These are phyloP conservation scores for Rhineura floridana DNA, from an alignment of 2,113 vertebrate genomes.

Conservation along the genomic window DNA sequence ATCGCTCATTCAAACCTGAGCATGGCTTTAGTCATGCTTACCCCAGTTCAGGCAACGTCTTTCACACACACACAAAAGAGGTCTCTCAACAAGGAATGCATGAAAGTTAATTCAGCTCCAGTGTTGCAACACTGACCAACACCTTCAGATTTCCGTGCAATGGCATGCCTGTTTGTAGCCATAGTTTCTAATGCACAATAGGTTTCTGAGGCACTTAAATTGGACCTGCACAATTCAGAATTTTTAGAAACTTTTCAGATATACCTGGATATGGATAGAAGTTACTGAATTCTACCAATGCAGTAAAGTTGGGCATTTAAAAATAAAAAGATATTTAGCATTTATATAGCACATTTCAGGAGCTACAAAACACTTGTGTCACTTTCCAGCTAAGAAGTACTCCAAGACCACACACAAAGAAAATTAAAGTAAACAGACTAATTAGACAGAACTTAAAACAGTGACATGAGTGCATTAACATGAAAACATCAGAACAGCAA, in stretches of 20 bases:
- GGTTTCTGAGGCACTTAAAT: neutral
- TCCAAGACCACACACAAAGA: neutral
- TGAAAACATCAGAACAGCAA: neutral
- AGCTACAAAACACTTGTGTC: neutral
- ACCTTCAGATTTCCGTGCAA: neutral
- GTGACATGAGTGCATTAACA: neutral
- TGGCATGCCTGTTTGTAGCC: neutral
- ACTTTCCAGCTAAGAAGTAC: neutral
- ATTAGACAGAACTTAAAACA: neutral
- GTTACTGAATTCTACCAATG: neutral
- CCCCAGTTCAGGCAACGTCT: too few relatives aligned
- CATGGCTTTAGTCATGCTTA: neutral
- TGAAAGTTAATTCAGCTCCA: neutral
- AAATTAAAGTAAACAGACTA: neutral
- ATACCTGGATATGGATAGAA: neutral
- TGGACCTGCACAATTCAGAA: neutral
- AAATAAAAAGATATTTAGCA: neutral
- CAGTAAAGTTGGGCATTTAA: neutral
- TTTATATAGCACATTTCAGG: neutral
- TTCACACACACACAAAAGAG: neutral
- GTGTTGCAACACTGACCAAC: neutral
- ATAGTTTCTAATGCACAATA: neutral
- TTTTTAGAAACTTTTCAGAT: neutral
- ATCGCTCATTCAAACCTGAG: fast-evolving
- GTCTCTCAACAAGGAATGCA: neutral